Base-by-base conservation (phyloP, 2,113 vertebrate genomes). In the Butastur rufipennis region DNA sequence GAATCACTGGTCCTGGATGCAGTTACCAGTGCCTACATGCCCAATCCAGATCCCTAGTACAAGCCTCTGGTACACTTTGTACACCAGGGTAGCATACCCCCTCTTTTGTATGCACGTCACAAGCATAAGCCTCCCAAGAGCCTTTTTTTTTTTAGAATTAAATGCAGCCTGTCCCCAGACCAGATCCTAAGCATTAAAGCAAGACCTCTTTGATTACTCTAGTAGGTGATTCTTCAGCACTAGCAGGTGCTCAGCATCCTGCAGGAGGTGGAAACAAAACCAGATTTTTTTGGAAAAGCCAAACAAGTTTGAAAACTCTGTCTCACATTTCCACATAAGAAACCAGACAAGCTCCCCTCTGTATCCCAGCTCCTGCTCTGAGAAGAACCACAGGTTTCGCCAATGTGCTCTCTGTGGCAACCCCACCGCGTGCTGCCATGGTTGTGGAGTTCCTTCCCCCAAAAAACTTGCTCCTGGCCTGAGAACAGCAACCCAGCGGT, bases 351-450 rank as follows among this genome's bases (percentile, higher is more conserved):
- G 22, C 16, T 71, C n/a, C 36, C 17, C 13, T 72, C n/a, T 43
- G 7, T 43, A 72, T 21, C 11, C 45, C 47, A 48, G n/a, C 2
- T 11, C 19, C 34, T 74, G 26, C 27, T 88, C 68, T 48, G 45
- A 10, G 9, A 75, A 81, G 20, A 72, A 29, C 3, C 16, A 27
- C 3, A 52, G 18, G 10, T 31, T 88, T 88, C 26, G 2, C 19
- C 9, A 45, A 10, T 1, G 1, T 0, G 0, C 6, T 13, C 25
- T 19, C 7, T 36, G 25, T 17, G 34, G 29, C 19, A 78, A 16
- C 6, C 1, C 31, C 2, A 8, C 32, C 1, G 0, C 0, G 0
- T 40, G 25, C 42, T 15, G 31, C 56, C 5, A 0, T 59, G 22
- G 27, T 36, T 10, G 0, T 7, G 29, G 8, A n/a, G 15, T 10